Evolutionary conservation across 2,113 vertebrate species (phyloP).

Genomic region (Chinchilla lanigera): DNA sequence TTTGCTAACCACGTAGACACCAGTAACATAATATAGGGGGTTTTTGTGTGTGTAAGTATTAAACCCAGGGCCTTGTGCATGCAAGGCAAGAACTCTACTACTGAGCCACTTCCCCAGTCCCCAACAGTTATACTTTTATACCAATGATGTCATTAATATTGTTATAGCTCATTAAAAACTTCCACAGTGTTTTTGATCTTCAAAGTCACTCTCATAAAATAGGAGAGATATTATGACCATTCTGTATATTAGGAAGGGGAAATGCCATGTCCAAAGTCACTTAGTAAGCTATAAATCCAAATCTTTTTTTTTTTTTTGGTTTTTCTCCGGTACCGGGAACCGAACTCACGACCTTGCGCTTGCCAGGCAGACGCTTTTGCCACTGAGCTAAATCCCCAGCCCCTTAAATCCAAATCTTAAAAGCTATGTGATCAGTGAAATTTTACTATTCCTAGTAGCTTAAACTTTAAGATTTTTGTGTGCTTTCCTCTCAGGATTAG

Average conservation of each 20-base stretch:
- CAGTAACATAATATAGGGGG: background rate
- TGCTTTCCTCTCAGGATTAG: background rate
- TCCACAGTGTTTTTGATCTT: background rate
- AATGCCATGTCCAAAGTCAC: background rate
- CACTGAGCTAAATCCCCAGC: too few species aligned
- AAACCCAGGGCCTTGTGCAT: too few species aligned
- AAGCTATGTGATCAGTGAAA: background rate
- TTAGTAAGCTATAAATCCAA: background rate
- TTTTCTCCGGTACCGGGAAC: too few species aligned
- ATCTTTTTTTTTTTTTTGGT: too few species aligned
- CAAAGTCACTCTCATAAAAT: background rate
- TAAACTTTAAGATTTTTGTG: background rate
- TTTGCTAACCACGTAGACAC: background rate
- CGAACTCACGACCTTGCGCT: too few species aligned
- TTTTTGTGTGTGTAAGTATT: too few species aligned
- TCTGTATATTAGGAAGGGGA: conserved; percentile 15
- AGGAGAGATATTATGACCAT: background rate
- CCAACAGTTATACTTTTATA: background rate
- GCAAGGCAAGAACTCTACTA: too few species aligned
- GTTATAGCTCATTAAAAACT: background rate
- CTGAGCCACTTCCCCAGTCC: too few species aligned
- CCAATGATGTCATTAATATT: background rate
- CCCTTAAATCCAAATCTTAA: background rate
- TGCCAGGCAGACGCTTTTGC: too few species aligned
- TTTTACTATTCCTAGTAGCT: background rate